phyloP scores from a whole-genome alignment of 2,113 vertebrate species.

The Corythaixoides concolor region DNA sequence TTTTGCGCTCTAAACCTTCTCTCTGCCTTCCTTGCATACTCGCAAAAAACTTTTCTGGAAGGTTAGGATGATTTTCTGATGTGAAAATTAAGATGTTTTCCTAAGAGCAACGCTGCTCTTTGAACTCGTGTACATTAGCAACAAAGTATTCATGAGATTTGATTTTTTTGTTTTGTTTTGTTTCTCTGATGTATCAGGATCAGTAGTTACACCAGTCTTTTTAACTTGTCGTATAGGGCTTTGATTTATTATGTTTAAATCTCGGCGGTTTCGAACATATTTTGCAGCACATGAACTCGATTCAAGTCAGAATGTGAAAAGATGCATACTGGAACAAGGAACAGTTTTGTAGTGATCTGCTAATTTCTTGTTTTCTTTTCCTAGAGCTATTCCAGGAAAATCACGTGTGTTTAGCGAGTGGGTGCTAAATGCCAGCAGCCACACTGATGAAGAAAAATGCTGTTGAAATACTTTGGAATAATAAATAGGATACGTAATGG shows the following conservation, averaged over 20 bases:
- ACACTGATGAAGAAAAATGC: slow-evolving; percentile 77
- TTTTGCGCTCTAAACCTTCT: slow-evolving; percentile 28
- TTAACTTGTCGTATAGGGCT: not conserved
- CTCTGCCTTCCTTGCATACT: not conserved
- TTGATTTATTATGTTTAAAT: slow-evolving; percentile 57
- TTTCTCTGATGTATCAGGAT: slow-evolving; percentile 28
- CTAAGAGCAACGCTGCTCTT: slow-evolving; percentile 30
- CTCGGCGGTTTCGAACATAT: not conserved
- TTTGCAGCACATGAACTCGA: not conserved
- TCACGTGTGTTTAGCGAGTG: slow-evolving; percentile 53
- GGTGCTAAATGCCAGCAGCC: slow-evolving; percentile 74
- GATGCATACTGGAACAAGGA: not conserved
- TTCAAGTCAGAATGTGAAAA: slow-evolving; percentile 29
- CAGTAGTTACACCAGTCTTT: slow-evolving; percentile 19
- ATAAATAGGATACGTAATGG: slow-evolving; percentile 74
- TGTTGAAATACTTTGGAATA: slow-evolving; percentile 76
- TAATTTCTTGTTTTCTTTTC: slow-evolving; percentile 54
- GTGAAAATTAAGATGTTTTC: slow-evolving; percentile 45
- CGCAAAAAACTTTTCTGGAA: slow-evolving; percentile 50
- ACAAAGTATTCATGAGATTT: slow-evolving; percentile 39
- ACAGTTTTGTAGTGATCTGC: not conserved
- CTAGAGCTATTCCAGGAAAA: slow-evolving; percentile 64
- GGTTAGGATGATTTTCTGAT: slow-evolving; percentile 37
- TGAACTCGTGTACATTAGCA: slow-evolving; percentile 10
- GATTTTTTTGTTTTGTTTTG: slow-evolving; percentile 38